Percentiles rank a stretch among this genome's conserved stretches.
Evolutionary conservation across 2,888 invertebrate species (phyloP).

Genomic region (Hirtodrosophila alboralis): DNA sequence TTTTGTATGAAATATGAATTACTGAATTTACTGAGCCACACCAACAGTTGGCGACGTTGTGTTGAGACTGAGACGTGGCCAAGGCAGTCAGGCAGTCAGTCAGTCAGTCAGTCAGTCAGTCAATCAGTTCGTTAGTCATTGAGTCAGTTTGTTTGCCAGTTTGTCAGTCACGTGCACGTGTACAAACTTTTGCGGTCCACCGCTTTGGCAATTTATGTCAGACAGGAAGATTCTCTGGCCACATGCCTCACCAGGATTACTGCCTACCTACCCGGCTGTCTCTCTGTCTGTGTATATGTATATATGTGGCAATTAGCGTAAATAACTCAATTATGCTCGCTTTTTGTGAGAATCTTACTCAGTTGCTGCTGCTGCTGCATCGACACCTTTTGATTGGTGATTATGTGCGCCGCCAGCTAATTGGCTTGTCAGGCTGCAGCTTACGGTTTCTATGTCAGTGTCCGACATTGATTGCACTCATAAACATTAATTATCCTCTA

Average conservation of each 20-base stretch:
- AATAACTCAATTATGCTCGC: slow-evolving; percentile 71
- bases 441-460: slow-evolving; percentile 15
- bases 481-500: slow-evolving; percentile 54
- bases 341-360: slow-evolving; percentile 20
- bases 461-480: slow-evolving; percentile 32
- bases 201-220: slow-evolving; percentile 42
- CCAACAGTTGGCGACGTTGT: slow-evolving; percentile 3
- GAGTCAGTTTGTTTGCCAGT: slow-evolving; percentile 16
- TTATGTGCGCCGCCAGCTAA: slow-evolving; percentile 58
- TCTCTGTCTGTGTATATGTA: slow-evolving; percentile 1
- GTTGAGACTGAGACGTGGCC: background rate
- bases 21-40: slow-evolving; percentile 1
- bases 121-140: no score
- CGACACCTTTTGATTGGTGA: slow-evolving; percentile 68
- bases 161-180: slow-evolving; percentile 50
- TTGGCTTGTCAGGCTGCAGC: slow-evolving; percentile 55
- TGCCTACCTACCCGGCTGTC: background rate
- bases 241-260: no score
- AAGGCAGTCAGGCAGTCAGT: slow-evolving; percentile 5
- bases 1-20: slow-evolving; percentile 40
- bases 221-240: background rate
- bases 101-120: slow-evolving; percentile 10
- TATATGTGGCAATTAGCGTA: slow-evolving; percentile 61
- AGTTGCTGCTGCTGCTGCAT: slow-evolving; percentile 26
- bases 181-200: slow-evolving; percentile 54